Base-by-base conservation (phyloP, 1,140 invertebrate species). In the Anoplolepis gracilipes region DNA sequence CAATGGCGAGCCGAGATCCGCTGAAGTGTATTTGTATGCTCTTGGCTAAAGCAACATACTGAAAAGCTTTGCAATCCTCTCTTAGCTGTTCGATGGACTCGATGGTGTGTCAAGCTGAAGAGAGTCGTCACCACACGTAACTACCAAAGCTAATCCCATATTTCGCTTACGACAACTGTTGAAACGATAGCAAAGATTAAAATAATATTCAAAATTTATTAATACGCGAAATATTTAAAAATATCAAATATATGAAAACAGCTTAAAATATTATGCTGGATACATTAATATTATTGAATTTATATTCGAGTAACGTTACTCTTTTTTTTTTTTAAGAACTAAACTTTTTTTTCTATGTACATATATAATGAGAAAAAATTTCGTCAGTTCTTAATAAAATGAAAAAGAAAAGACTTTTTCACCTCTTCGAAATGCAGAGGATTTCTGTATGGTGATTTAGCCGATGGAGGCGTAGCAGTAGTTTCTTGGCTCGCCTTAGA, bases 11-110 rank as follows among this genome's bases (percentile, higher is more conserved):
- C 28, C 53, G 67, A 82, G 78, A 72, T 72, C 65, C 19, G 36
- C 67, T 82, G 13, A 73, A 82, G 78, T 82, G 67, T 82, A 82
- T 82, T 82, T 82, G 78, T 82, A 72, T 73, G 67, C 78, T 72
- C 78, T 59, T 72, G 78, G 78, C 78, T 82, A 82, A 82, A 82
- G 78, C 67, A 82, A 82, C 78, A 82, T 73, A 61, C 67, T 82
- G 78, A 73, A 82, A 82, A 82, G 78, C 67, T 82, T 82, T 42
- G 78, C 78, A 82, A 82, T 82, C 78, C 67, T 82, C 78, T 73
- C 49, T 53, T 82, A 59, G 55, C 53, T 73, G 53, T 82, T 82
- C 67, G 78, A 73, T 82, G 55, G 78, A 82, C 67, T 82, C 33
- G 28, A 82, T 25, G 36, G 53, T 82, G n/a, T 82, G 53, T 82